These are phyloP conservation scores for Pentalonia nigronervosa DNA, from an alignment of 1,140 invertebrate species.

Conservation along the genomic window DNA sequence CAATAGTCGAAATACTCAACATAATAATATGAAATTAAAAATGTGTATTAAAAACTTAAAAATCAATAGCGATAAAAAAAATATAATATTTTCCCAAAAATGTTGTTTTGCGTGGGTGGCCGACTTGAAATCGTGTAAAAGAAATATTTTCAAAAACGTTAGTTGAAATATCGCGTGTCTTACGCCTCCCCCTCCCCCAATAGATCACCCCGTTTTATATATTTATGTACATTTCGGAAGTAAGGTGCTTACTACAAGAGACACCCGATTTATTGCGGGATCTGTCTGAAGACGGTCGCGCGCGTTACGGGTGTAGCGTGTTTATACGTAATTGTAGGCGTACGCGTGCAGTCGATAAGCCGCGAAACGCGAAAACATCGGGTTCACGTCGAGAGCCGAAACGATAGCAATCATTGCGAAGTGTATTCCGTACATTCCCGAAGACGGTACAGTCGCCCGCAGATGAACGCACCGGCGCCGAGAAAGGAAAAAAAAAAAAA, in stretches of 20 bases:
- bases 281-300: background rate
- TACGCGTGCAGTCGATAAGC: background rate
- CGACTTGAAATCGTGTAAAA: too few species aligned
- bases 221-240: background rate
- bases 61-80: too few species aligned
- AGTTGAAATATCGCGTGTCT: background rate
- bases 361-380: background rate
- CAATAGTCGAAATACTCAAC: too few species aligned
- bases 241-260: background rate
- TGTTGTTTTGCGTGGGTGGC: too few species aligned
- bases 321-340: background rate
- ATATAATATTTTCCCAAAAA: too few species aligned
- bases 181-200: background rate
- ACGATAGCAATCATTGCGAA: background rate
- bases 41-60: too few species aligned
- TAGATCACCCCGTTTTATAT: background rate
- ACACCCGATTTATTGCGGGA: background rate
- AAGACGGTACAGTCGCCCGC: background rate
- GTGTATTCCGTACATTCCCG: background rate
- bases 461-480: background rate
- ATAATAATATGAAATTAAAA: too few species aligned
- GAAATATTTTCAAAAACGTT: too few species aligned
- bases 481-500: background rate
- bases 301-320: too few species aligned
- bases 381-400: background rate